Evolutionary conservation across 2,888 invertebrate species (phyloP).

Genomic region (Platycnemis pennipes): DNA sequence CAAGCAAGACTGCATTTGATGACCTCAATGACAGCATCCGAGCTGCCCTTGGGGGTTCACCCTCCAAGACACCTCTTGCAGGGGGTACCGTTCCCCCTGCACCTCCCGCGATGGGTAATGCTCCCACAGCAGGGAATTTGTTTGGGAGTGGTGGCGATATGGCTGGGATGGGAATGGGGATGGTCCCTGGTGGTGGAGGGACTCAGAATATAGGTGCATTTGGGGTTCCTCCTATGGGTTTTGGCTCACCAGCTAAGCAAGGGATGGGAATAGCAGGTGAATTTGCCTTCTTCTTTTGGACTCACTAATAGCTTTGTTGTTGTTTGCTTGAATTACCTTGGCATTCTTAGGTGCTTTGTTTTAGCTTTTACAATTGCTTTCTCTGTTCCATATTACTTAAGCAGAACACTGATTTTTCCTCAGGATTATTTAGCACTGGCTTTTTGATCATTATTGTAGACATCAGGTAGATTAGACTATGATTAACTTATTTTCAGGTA

Average conservation of each 20-base stretch:
- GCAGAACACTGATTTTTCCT: constrained; percentile 69
- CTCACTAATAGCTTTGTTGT: constrained; percentile 40
- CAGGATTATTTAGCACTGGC: constrained; percentile 71
- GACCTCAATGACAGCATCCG: constrained; percentile 86
- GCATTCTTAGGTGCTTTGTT: constrained; percentile 76
- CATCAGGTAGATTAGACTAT: constrained; percentile 12
- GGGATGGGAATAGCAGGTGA: constrained; percentile 79
- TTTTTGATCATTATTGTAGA: constrained; percentile 71
- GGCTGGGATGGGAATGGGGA: constrained; percentile 74
- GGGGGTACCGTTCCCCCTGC: constrained; percentile 68
- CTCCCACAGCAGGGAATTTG: constrained; percentile 57
- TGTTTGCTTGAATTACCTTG: constrained; percentile 74
- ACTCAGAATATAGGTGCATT: constrained; percentile 76
- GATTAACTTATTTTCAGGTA: constrained; percentile 45
- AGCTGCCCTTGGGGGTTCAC: constrained; percentile 85
- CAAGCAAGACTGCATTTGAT: constrained; percentile 84
- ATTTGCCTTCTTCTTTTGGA: constrained; percentile 63
- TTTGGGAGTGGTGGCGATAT: constrained; percentile 71
- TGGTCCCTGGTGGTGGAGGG: constrained; percentile 74
- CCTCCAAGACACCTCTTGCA: constrained; percentile 76
- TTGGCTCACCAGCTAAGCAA: constrained; percentile 80
- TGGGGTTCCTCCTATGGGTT: constrained; percentile 77
- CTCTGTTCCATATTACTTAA: constrained; percentile 71
- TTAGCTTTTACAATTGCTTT: constrained; percentile 75
- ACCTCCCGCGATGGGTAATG: constrained; percentile 64